Conservation (phyloP, 2,113 vertebrate species). For the Ramphastos sulfuratus region DNA sequence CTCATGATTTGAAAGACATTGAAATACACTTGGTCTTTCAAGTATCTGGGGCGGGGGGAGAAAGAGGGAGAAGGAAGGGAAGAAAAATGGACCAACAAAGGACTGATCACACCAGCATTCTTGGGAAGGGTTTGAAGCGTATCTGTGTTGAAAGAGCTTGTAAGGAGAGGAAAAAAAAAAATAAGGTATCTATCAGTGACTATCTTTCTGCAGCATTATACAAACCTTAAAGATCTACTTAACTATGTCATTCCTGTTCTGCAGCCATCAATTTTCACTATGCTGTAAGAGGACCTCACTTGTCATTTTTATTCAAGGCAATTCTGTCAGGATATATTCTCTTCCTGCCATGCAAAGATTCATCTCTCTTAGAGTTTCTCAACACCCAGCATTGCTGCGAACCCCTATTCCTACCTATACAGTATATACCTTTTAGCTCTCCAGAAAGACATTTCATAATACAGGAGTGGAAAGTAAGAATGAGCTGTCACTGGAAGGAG, state of each 20-base stretch:
- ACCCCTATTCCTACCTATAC: slow-evolving; percentile 3
- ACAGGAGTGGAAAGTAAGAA: slow-evolving; percentile 22
- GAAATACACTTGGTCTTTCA: not conserved
- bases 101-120: not conserved
- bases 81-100: not conserved
- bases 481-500: slow-evolving; percentile 21
- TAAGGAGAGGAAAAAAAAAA: not conserved
- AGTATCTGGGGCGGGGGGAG: not conserved
- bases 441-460: slow-evolving; percentile 24
- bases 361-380: slow-evolving; percentile 37
- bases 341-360: slow-evolving; percentile 5
- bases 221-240: slow-evolving; percentile 7
- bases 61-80: no score
- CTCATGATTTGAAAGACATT: slow-evolving; percentile 8
- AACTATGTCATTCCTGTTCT: not conserved
- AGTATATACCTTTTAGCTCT: slow-evolving; percentile 33
- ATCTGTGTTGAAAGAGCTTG: not conserved
- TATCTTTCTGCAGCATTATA: not conserved
- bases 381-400: not conserved
- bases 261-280: not conserved
- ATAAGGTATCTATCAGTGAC: not conserved
- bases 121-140: slow-evolving; percentile 3
- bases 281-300: slow-evolving; percentile 10
- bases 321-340: slow-evolving; percentile 36
- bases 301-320: slow-evolving; percentile 37